Percentiles rank a stretch among this genome's conserved stretches.
Conservation (phyloP, 1,140 invertebrate genomes). For the Choristoneura fumiferana region DNA sequence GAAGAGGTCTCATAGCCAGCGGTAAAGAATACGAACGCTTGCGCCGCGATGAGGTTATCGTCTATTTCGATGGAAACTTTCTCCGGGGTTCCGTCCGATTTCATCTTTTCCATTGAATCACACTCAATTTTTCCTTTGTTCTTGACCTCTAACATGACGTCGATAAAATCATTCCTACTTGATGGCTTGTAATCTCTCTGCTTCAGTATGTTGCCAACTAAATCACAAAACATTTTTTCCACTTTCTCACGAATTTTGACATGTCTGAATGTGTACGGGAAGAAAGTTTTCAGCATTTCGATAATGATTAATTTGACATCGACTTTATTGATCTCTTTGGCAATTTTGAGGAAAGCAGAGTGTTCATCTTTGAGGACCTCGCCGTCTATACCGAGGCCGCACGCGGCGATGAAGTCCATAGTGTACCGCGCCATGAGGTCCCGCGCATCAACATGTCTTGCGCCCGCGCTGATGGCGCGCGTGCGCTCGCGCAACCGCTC, state of each 20-base stretch:
- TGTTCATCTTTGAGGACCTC: conserved; percentile 77
- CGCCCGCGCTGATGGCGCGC: conserved; percentile 12
- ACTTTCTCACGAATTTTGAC: neutral
- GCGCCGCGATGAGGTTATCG: conserved; percentile 42
- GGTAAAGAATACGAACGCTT: conserved; percentile 53
- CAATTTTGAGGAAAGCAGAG: conserved; percentile 68
- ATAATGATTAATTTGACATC: conserved; percentile 20
- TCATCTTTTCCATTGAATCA: conserved; percentile 19
- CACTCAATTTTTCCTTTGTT: conserved; percentile 32
- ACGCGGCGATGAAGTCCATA: conserved; percentile 64
- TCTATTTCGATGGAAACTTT: conserved; percentile 28
- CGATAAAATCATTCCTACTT: conserved; percentile 70
- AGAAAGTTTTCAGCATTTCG: conserved; percentile 11
- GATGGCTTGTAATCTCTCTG: conserved; percentile 16
- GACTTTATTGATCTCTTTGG: conserved; percentile 24
- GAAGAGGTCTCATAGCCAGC: conserved; percentile 79
- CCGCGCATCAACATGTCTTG: conserved; percentile 23
- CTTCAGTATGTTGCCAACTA: conserved; percentile 3
- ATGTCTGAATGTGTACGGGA: no score
- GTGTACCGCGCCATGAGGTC: no score
- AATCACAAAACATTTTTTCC: neutral
- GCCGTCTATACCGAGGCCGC: conserved; percentile 79
- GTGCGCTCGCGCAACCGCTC: conserved; percentile 45
- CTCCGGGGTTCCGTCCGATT: conserved; percentile 7
- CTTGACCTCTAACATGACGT: conserved; percentile 72